Base-by-base conservation (phyloP, 2,888 invertebrate genomes). In the Aricia artaxerxes region DNA sequence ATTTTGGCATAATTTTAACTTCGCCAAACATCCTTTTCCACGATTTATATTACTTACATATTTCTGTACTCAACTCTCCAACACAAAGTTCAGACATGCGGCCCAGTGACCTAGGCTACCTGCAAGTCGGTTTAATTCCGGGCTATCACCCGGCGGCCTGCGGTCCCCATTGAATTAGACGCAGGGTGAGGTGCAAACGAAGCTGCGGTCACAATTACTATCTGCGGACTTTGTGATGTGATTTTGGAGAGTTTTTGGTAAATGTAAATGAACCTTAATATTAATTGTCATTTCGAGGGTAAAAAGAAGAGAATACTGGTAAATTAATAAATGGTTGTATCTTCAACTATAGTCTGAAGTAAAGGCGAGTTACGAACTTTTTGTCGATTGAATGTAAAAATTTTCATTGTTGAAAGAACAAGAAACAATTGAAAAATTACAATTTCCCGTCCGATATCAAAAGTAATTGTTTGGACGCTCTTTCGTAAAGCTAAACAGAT, bases 41-140 rank as follows among this genome's bases (percentile, higher is more conserved):
- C 24, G 2, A 61, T 61, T 61, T 2, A 24, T 61, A 1, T 60
- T 5, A n/a, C n/a, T 6, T 57, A 57, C 4, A 61, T 24, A 61
- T 61, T 2, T 61, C n/a, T n/a, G 2, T 9, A 61, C 24, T 24
- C 24, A 24, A 7, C 16, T 60, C 60, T 60, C 1, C 24, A 61
- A 61, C 9, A 61, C 9, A 24, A 61, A 61, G 61, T 61, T 61
- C 7, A 9, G 61, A 31, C 24, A 31, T 31, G 3, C 4, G 1
- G 1, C 31, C 64, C 31, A 69, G 35, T 69, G 13, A 35, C 35
- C 69, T 7, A 2, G 1, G 61, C 13, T 35, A 69, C 69, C 69
- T 69, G 69, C 38, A 69, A 69, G 69, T 69, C 4, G 69, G 38
- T 69, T 69, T 69, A 69, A 69, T 69, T 69, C 35, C 35, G 69